Evolutionary conservation across 2,888 invertebrate species (phyloP).

Genomic region (Drosophila antonietae): DNA sequence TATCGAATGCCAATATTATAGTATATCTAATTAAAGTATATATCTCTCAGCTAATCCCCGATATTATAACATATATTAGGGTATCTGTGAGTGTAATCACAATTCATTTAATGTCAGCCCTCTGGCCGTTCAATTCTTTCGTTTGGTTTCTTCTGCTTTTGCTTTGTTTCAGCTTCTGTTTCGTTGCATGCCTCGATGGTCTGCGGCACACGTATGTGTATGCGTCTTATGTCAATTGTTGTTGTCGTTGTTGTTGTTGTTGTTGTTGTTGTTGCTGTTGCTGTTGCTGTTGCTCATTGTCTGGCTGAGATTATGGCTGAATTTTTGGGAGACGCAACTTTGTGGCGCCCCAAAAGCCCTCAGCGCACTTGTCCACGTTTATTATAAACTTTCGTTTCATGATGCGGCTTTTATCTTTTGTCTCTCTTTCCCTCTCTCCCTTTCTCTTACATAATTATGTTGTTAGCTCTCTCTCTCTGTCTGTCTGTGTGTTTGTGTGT

Average conservation of each 20-base stretch:
- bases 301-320: slow-evolving; percentile 18
- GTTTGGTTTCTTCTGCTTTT: slow-evolving; percentile 8
- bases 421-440: slow-evolving; percentile 9
- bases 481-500: slow-evolving; percentile 10
- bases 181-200: slow-evolving; percentile 24
- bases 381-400: slow-evolving; percentile 25
- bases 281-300: slow-evolving; percentile 18
- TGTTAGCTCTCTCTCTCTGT: neutral
- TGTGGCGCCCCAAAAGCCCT: slow-evolving; percentile 8
- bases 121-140: neutral
- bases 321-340: slow-evolving; percentile 12
- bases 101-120: neutral
- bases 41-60: too few species aligned
- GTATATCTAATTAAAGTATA: too few species aligned
- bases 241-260: slow-evolving; percentile 1
- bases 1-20: neutral
- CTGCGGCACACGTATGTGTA: slow-evolving; percentile 35
- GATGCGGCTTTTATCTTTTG: slow-evolving; percentile 21
- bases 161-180: slow-evolving; percentile 19
- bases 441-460: slow-evolving; percentile 55
- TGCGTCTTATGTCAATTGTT: slow-evolving; percentile 38
- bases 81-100: neutral
- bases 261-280: slow-evolving; percentile 10
- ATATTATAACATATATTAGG: too few species aligned
- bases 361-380: slow-evolving; percentile 4